Percentiles rank a stretch among this genome's conserved stretches.
These are phyloP conservation scores for Syngnathus scovelli DNA, from an alignment of 2,113 vertebrate genomes.

Conservation along the genomic window DNA sequence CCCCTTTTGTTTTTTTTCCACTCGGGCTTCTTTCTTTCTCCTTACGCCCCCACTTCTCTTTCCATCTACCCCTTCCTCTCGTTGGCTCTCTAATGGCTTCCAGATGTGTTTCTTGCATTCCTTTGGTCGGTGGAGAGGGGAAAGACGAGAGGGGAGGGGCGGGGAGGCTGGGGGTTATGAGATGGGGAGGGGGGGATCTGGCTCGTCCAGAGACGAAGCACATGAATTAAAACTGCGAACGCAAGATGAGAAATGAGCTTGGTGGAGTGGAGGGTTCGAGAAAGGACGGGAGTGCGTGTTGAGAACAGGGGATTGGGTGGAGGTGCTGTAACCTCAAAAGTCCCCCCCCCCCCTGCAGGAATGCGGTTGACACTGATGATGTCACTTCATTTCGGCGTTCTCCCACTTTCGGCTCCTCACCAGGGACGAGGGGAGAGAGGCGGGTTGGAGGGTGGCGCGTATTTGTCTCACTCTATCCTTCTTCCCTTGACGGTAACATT, in stretches of 20 bases:
- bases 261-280: not conserved
- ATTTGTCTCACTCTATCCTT: slow-evolving; percentile 45
- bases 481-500: slow-evolving; percentile 55
- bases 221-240: slow-evolving; percentile 69
- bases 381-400: slow-evolving; percentile 71
- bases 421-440: slow-evolving; percentile 34
- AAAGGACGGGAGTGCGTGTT: not conserved
- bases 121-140: slow-evolving; percentile 70
- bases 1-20: slow-evolving; percentile 22
- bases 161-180: slow-evolving; percentile 1
- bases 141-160: slow-evolving; percentile 20
- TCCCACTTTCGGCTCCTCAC: slow-evolving; percentile 53
- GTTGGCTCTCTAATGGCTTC: slow-evolving; percentile 70
- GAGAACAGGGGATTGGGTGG: not conserved
- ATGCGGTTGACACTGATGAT: slow-evolving; percentile 73
- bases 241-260: slow-evolving; percentile 56
- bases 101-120: slow-evolving; percentile 76
- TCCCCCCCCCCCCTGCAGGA: slow-evolving; percentile 55
- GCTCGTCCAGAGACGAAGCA: slow-evolving; percentile 52
- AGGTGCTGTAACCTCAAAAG: slow-evolving; percentile 46
- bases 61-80: slow-evolving; percentile 50
- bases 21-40: slow-evolving; percentile 24
- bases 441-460: slow-evolving; percentile 2
- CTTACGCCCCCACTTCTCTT: slow-evolving; percentile 20
- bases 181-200: slow-evolving; percentile 23